Base-by-base conservation (phyloP, 2,113 vertebrate genomes). In the Typhlomys cinereus region DNA sequence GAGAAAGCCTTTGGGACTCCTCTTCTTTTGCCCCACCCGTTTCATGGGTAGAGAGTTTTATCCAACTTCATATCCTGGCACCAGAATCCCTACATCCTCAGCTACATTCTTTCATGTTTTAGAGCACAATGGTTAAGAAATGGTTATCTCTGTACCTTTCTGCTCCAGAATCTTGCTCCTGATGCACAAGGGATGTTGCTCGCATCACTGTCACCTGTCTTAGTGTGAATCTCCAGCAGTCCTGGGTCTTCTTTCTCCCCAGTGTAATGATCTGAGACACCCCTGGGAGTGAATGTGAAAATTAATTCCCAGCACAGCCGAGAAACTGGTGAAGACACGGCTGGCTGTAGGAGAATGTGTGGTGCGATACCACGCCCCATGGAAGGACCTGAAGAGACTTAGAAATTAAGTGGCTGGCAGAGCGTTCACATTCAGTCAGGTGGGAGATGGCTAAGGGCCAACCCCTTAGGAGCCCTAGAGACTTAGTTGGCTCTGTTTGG, bases 211-310 rank as follows among this genome's bases (percentile, higher is more conserved):
- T 66, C 73, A 70, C 39, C 83, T 81, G n/a, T 78, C 76, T 78
- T 23, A 14, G 54, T 36, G 50, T 75, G 71, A 85, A 62, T 84
- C 86, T 73, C 1, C 91, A 70, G 54, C 86, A 78, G 76, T 73
- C 62, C 13, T 81, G 23, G 54, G 48, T 48, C 79, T 93, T 52
- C 71, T 80, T 92, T 85, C 76, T 95, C 92, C 75, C 89, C 50
- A n/a, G 80, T 18, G 86, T 94, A 71, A 89, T n/a, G n/a, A n/a
- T 54, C 39, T 36, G 81, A 94, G 67, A 85, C 54, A n/a, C 86
- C 91, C 62, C 80, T 74, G 75, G 83, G 85, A 93, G 50, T 61
- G 27, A 79, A 52, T 20, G 66, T 94, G 93, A 92, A 85, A 94
- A 93, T 95, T 92, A 88, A 83, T 93, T 94, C 80, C 52, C 50